Conservation (phyloP, 2,888 invertebrate species). For the Melanargia galathea region DNA sequence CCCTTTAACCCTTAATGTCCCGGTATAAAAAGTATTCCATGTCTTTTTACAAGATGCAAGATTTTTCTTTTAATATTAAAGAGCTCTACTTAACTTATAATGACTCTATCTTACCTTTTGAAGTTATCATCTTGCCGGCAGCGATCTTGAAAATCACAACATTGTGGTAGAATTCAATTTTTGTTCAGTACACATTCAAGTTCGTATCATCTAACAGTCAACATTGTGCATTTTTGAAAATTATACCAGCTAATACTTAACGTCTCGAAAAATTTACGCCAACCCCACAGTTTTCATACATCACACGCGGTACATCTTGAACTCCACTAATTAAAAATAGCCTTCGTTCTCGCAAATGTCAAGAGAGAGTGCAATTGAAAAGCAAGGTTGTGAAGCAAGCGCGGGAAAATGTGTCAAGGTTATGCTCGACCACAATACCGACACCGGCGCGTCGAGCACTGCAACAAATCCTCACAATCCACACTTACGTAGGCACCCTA, state of each 20-base stretch:
- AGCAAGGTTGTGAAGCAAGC: slow-evolving; percentile 71
- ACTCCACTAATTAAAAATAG: slow-evolving; percentile 59
- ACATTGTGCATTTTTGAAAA: slow-evolving; percentile 29
- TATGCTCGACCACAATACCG: slow-evolving; percentile 63
- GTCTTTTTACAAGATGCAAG: not conserved
- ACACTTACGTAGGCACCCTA: slow-evolving; percentile 48
- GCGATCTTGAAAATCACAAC: slow-evolving; percentile 45
- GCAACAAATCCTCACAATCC: slow-evolving; percentile 57
- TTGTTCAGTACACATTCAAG: slow-evolving; percentile 13
- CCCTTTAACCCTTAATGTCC: no score
- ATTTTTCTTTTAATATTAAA: no score
- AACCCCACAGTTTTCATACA: slow-evolving; percentile 17
- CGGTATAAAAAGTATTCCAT: not conserved
- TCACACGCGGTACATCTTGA: slow-evolving; percentile 33
- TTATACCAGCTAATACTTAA: slow-evolving; percentile 1
- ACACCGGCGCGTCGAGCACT: slow-evolving; percentile 63
- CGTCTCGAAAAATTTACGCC: not conserved
- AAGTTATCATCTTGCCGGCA: slow-evolving; percentile 64
- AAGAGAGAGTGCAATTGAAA: slow-evolving; percentile 74
- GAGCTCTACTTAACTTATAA: no score
- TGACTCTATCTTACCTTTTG: slow-evolving; percentile 56
- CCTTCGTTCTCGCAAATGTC: slow-evolving; percentile 68
- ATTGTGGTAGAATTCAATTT: slow-evolving; percentile 23
- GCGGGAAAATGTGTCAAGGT: slow-evolving; percentile 81
- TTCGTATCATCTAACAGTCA: slow-evolving; percentile 34